Conservation (phyloP, 2,113 vertebrate species). For the Myotis lucifugus region DNA sequence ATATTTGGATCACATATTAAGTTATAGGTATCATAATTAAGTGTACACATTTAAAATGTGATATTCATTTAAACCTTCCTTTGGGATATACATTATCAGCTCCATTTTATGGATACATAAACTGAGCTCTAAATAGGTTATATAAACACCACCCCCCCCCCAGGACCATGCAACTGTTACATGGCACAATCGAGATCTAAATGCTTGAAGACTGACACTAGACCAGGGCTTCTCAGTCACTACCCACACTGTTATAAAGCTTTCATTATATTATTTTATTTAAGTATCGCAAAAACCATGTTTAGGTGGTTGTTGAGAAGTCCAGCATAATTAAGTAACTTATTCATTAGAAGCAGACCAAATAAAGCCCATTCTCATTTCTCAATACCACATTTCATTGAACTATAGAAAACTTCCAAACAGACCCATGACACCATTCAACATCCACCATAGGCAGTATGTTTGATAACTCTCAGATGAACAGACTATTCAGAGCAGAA, state of each 20-base stretch:
- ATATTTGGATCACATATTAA: not conserved
- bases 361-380: not conserved
- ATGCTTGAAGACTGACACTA: not conserved
- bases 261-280: not conserved
- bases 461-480: not conserved
- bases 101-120: not conserved
- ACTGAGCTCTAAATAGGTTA: not conserved
- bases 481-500: not conserved
- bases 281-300: not conserved
- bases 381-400: not conserved
- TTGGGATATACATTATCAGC: not conserved
- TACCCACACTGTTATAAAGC: not conserved
- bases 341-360: not conserved
- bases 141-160: not conserved
- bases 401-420: not conserved
- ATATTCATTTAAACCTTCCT: not conserved
- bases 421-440: not conserved
- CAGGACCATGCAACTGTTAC: rapidly evolving
- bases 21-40: not conserved
- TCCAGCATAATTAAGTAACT: not conserved
- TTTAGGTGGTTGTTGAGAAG: not conserved
- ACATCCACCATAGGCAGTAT: not conserved
- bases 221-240: not conserved
- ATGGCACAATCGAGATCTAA: not conserved
- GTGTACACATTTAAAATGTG: not conserved